A percentile compares a stretch with the other conserved stretches of the same genome.
These are phyloP conservation scores for Apodemus agrarius DNA, from an alignment of 2,797 vertebrate species.

Conservation along the genomic window DNA sequence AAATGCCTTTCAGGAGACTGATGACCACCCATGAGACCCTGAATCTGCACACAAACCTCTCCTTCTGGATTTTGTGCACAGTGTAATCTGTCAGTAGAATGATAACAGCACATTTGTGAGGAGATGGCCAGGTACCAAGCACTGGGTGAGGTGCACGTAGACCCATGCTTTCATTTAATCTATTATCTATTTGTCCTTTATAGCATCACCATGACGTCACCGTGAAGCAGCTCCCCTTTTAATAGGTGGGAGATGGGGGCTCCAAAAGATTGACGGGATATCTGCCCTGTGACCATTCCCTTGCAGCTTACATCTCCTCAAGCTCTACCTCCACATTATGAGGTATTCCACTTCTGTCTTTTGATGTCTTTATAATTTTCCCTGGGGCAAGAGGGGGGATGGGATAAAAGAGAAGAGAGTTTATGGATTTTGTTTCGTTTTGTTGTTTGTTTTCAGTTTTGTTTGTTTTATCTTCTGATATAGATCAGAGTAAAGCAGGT, in stretches of 20 bases:
- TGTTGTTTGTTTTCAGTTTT: not conserved
- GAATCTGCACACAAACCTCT: not conserved
- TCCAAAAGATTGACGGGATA: not conserved
- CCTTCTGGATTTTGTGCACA: not conserved
- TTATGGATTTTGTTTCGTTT: not conserved
- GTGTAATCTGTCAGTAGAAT: too few species aligned
- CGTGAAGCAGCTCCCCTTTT: not conserved
- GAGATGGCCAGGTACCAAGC: not conserved
- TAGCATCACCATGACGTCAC: not conserved
- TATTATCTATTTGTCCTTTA: not conserved
- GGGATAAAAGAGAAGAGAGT: not conserved
- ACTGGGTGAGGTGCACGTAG: not conserved
- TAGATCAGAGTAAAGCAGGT: slow-evolving; percentile 3
- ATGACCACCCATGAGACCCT: not conserved
- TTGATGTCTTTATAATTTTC: not conserved
- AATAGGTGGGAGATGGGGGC: not conserved
- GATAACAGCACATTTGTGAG: not conserved
- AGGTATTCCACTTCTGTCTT: not conserved
- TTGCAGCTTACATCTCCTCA: not conserved
- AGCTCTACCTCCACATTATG: not conserved
- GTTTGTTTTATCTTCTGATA: not conserved
- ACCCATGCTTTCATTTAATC: not conserved
- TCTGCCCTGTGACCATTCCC: not conserved
- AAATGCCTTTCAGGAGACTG: fast-evolving
- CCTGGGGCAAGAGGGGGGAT: not conserved